Conservation (phyloP, 2,113 vertebrate genomes). For the Neolamprologus variostigma region DNA sequence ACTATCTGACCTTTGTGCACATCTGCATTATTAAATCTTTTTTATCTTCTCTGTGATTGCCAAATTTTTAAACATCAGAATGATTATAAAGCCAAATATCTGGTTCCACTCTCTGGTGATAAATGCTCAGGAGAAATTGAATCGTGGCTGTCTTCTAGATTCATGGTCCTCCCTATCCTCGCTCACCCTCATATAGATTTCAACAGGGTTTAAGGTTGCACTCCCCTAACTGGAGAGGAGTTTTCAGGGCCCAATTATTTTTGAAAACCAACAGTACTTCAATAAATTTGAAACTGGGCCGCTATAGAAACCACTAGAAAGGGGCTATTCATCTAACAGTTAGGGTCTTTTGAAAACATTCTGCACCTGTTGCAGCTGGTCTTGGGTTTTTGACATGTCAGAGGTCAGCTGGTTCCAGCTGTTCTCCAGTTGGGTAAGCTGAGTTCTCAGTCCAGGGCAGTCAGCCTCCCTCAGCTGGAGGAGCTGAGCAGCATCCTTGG, state of each 20-base stretch:
- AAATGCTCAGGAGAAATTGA: not conserved
- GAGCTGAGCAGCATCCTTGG: slow-evolving; percentile 72
- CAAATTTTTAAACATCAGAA: not conserved
- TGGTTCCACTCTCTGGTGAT: slow-evolving; percentile 37
- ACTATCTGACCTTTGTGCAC: not conserved
- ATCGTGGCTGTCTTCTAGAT: not conserved
- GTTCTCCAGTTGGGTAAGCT: slow-evolving; percentile 74
- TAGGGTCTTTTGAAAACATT: not conserved
- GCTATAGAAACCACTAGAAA: not conserved
- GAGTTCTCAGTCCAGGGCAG: slow-evolving; percentile 63
- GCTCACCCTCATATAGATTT: not conserved
- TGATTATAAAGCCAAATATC: not conserved
- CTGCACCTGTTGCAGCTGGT: slow-evolving; percentile 79
- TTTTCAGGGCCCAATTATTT: slow-evolving; percentile 16
- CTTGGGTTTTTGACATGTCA: slow-evolving; percentile 74
- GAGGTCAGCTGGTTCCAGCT: slow-evolving; percentile 76
- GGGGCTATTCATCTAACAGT: not conserved
- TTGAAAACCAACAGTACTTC: slow-evolving; percentile 16
- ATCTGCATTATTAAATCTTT: not conserved
- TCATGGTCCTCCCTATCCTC: not conserved
- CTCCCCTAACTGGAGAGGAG: slow-evolving; percentile 10
- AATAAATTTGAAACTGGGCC: not conserved
- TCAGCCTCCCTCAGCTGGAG: slow-evolving; percentile 76
- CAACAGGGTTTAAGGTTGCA: not conserved
- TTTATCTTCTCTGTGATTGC: not conserved